A percentile compares a stretch with the other conserved stretches of the same genome.
phyloP scores from a whole-genome alignment of 2,888 invertebrate species.

The Trichogramma dendrolimi region DNA sequence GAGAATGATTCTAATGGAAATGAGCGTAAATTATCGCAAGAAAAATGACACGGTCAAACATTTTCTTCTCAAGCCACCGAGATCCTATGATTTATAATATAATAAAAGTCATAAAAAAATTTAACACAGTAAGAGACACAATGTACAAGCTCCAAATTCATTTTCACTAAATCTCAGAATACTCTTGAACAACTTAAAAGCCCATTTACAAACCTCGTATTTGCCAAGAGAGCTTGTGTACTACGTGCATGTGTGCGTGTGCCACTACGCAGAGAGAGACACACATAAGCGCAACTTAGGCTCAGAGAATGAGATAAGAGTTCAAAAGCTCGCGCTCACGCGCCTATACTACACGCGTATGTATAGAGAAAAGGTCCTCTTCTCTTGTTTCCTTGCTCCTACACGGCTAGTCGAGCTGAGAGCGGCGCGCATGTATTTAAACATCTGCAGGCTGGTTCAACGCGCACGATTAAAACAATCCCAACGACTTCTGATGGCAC shows the following conservation, averaged over 20 bases:
- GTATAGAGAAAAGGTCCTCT: neutral
- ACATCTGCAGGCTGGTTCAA: no score
- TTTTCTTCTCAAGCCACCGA: no score
- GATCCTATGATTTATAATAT: no score
- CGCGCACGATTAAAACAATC: constrained; percentile 44
- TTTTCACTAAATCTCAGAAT: no score
- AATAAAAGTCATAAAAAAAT: no score
- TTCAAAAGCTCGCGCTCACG: neutral
- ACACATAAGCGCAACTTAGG: neutral
- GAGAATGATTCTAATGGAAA: no score
- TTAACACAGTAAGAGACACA: no score
- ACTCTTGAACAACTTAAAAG: constrained; percentile 7
- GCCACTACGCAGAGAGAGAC: neutral
- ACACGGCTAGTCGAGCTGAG: neutral
- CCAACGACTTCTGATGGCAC: constrained; percentile 49
- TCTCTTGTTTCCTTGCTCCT: neutral
- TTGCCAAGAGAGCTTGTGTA: constrained; percentile 13
- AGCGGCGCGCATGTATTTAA: neutral
- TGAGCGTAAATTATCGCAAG: no score
- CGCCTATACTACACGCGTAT: neutral
- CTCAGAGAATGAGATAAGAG: neutral
- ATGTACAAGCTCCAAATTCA: no score
- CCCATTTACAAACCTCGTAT: constrained; percentile 12
- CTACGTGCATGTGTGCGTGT: neutral
- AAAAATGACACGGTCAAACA: no score